Base-by-base conservation (phyloP, 2,888 invertebrate species). In the Byasa hedistus region DNA sequence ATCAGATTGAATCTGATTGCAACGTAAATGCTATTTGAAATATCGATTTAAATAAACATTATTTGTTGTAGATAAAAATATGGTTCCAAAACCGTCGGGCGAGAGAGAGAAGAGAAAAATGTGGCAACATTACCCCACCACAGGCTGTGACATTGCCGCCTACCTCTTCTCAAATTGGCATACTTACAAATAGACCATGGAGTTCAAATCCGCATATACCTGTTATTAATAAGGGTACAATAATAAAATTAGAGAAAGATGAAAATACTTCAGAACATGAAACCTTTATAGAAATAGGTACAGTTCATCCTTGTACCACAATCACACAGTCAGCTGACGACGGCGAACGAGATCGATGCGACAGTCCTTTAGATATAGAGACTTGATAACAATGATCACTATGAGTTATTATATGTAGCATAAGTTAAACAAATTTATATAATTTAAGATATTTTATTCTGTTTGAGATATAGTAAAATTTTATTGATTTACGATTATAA, bases 21-120 rank as follows among this genome's bases (percentile, higher is more conserved):
- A 39, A 39, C 15, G 39, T 12, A 39, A 39, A 39, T 12, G 12
- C 12, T 39, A 39, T 39, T 39, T 15, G 15, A 15, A 12, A 15
- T 39, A 39, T 39, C 39, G 15, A 15, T 55, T 8, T 17, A 3
- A 52, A 48, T 60, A 59, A 61, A n/a, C 22, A 44, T 23, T 56
- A 66, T 80, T 78, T 51, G 8, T 62, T 66, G 24, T 77, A 91
- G 91, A 91, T 91, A 64, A 92, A 95, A 89, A 96, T 96, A 73
- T 96, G 96, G 96, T 96, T 96, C 80, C 96, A 96, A 93, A 96
- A 96, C 82, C 93, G 96, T 57, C 92, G 96, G 60, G 96, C 96
- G 0, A 91, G 96, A 44, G 95, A 96, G 76, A 88, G 96, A 71
- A 91, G 96, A 72, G 96, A 96, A 82, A 93, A 93, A 75, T 82